Base-by-base conservation (phyloP, 2,797 vertebrate species). In the Emydoidea blandingii region DNA sequence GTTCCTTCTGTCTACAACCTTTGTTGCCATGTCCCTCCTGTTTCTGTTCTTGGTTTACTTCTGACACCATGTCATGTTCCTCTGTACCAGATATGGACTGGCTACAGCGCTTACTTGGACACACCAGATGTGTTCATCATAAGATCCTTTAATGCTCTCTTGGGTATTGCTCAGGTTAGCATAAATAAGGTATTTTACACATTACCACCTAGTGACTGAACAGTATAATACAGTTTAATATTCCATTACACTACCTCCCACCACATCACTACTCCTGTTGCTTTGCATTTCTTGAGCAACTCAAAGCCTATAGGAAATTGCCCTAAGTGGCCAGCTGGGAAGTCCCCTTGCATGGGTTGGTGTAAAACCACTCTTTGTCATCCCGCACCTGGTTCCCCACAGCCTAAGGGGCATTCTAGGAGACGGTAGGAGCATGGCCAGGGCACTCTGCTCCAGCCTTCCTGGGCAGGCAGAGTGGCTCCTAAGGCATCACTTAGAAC, bases 241-340 rank as follows among this genome's bases (percentile, higher is more conserved):
- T 29, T 57, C 56, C 27, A 29, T 57, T 29, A 57, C 56, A 65
- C 59, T 49, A 47, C 49, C 87, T 74, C 15, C 72, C 54, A 49
- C 6, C 49, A 27, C 72, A 57, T 29, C 94, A 89, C 80, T 37
- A n/a, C 18, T 37, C 8, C 65, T 2, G 89, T 80, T 53, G 53
- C 81, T 91, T 79, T 25, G 18, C 83, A 37, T 47, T 78, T 21
- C 47, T 93, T 78, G 91, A 86, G 95, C 91, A 87, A 79, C 34
- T 88, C 81, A 53, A 8, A 2, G 4, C 72, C 84, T 44, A 79
- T 95, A 90, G 37, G 80, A 92, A 80, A 50, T 37, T 92, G 93
- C 78, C 80, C 79, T 52, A 37, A 87, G 50, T 11, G 87, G 50
- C 87, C 90, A 29, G 18, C 80, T 62, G 57, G 88, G 83, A 85